A percentile compares a stretch with the other conserved stretches of the same genome.
These are phyloP conservation scores for Eulemur coronatus DNA, from an alignment of 2,797 vertebrate genomes.

Conservation along the genomic window DNA sequence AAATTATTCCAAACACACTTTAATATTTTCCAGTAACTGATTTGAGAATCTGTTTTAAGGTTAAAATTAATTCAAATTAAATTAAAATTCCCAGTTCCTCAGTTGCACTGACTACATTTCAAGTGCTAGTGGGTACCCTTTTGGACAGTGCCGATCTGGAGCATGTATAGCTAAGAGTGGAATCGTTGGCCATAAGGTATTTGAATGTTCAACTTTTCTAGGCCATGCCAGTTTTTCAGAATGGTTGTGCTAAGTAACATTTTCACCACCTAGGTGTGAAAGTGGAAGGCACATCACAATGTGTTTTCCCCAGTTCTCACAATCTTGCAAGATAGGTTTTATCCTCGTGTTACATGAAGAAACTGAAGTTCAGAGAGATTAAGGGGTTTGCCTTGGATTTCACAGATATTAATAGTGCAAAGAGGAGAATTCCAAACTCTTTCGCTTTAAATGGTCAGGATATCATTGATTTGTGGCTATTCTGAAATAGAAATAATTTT, in stretches of 20 bases:
- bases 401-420: neutral
- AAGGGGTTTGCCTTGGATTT: conserved; percentile 17
- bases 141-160: neutral
- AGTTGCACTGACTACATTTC: neutral
- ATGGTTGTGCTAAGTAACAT: neutral
- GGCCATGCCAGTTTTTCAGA: conserved; percentile 24
- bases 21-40: conserved; percentile 43
- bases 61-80: conserved; percentile 46
- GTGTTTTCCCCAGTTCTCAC: neutral
- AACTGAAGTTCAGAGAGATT: conserved; percentile 17
- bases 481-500: neutral
- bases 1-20: neutral
- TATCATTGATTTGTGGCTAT: neutral
- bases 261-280: neutral
- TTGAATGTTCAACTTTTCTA: neutral
- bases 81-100: neutral
- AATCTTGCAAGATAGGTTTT: conserved; percentile 11
- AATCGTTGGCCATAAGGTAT: neutral
- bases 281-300: neutral
- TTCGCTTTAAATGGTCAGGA: neutral
- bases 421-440: conserved; percentile 21
- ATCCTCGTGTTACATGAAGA: conserved; percentile 6
- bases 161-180: neutral
- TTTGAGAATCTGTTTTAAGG: conserved; percentile 25
- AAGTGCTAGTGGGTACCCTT: neutral